Percentiles rank a stretch among this genome's conserved stretches.
Conservation (phyloP, 2,888 invertebrate species). For the Cheilosia grossa region DNA sequence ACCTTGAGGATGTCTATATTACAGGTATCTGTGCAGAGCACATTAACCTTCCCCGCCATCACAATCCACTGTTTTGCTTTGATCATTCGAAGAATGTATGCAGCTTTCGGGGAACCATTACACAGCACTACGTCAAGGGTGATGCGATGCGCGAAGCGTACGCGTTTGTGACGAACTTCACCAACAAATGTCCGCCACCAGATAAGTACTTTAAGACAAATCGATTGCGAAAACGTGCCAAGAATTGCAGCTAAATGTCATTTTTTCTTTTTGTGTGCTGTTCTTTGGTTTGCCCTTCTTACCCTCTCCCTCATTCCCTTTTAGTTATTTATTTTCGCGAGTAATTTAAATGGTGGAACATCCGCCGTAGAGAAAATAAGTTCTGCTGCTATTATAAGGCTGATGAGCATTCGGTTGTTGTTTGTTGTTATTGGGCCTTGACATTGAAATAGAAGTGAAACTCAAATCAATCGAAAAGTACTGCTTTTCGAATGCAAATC, state of each 20-base stretch:
- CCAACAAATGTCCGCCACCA: conserved; percentile 80
- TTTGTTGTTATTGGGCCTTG: not conserved
- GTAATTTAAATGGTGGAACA: not conserved
- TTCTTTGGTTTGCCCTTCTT: not conserved
- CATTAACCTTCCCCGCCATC: conserved; percentile 85
- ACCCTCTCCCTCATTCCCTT: not conserved
- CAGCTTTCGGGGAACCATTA: conserved; percentile 84
- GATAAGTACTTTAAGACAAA: conserved; percentile 80
- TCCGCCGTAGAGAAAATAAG: conserved; percentile 5
- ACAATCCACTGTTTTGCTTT: conserved; percentile 87
- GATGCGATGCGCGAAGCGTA: conserved; percentile 83
- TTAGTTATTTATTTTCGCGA: conserved; percentile 11
- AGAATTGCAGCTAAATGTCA: conserved; percentile 74
- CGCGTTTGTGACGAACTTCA: conserved; percentile 80
- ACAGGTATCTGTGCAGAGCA: conserved; percentile 89
- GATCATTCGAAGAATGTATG: conserved; percentile 83
- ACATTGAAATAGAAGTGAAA: not conserved
- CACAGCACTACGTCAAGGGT: conserved; percentile 85
- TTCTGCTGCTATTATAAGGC: conserved; percentile 21
- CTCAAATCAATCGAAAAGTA: not conserved
- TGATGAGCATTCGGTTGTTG: conserved; percentile 38
- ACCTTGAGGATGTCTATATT: conserved; percentile 91
- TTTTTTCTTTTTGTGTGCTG: not conserved
- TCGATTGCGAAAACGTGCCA: conserved; percentile 75
- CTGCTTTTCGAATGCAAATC: not conserved